Percentiles rank a stretch among this genome's conserved stretches.
Evolutionary conservation across 2,888 invertebrate genomes (phyloP).

Genomic region (Harmothoe impar): DNA sequence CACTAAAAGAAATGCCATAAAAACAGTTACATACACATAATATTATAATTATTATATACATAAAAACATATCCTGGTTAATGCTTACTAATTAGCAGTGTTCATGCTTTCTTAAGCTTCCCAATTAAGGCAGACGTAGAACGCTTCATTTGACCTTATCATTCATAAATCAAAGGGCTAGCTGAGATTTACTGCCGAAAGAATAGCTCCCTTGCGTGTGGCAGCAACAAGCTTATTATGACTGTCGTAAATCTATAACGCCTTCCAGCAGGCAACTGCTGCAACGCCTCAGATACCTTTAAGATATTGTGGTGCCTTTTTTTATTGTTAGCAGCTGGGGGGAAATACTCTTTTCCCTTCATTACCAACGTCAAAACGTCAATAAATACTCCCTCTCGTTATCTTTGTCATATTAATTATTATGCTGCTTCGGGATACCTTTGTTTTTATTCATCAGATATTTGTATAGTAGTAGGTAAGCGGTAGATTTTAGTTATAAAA

Average conservation of each 20-base stretch:
- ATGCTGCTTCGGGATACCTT: no score
- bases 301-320: neutral
- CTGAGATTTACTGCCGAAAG: neutral
- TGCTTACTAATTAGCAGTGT: slow-evolving; percentile 29
- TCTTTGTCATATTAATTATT: no score
- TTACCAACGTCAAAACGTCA: neutral
- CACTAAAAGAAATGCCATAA: no score
- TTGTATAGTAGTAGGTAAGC: no score
- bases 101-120: neutral
- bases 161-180: slow-evolving; percentile 32
- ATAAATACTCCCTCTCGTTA: neutral
- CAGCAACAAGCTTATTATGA: slow-evolving; percentile 4
- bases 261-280: slow-evolving; percentile 10
- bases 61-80: neutral
- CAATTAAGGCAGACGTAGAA: slow-evolving; percentile 30
- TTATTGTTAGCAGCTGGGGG: slow-evolving; percentile 9
- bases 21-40: no score
- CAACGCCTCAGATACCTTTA: neutral
- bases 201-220: slow-evolving; percentile 5
- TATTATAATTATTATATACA: no score
- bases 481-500: no score
- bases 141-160: slow-evolving; percentile 24
- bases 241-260: slow-evolving; percentile 9
- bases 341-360: neutral
- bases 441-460: no score